A percentile compares a stretch with the other conserved stretches of the same genome.
These are phyloP conservation scores for Volucella inanis DNA, from an alignment of 2,888 invertebrate species.

Conservation along the genomic window DNA sequence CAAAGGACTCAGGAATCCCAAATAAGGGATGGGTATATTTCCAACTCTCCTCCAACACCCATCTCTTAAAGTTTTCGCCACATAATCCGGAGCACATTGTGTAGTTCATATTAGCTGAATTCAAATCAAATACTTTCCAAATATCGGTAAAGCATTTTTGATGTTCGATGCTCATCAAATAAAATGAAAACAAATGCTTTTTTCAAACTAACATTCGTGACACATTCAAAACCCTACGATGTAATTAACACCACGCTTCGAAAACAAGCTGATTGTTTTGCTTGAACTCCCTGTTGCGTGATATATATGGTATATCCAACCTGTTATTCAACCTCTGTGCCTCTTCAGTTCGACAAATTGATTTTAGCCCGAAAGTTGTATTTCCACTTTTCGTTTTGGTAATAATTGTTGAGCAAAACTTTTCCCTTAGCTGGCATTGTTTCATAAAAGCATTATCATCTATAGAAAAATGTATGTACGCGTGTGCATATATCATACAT, in stretches of 20 bases:
- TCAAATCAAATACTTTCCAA: no score
- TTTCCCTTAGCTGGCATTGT: constrained; percentile 50
- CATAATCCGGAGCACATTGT: no score
- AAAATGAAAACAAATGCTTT: not conserved
- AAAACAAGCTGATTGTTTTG: not conserved
- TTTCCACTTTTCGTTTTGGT: constrained; percentile 47
- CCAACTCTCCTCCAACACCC: no score
- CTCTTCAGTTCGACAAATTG: constrained; percentile 49
- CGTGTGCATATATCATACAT: constrained; percentile 7
- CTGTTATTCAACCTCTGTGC: constrained; percentile 12
- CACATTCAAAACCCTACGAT: constrained; percentile 13
- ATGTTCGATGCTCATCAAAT: not conserved
- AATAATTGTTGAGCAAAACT: constrained; percentile 63
- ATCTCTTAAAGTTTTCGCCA: no score
- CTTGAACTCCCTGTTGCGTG: not conserved
- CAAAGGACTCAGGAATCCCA: no score
- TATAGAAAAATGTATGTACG: constrained; percentile 11
- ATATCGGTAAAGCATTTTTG: not conserved
- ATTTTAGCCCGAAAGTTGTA: constrained; percentile 41
- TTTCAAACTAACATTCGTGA: constrained; percentile 6
- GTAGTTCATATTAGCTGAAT: no score
- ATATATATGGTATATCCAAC: not conserved
- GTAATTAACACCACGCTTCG: constrained; percentile 24
- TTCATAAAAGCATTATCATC: constrained; percentile 48
- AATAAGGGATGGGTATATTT: no score